Percentiles rank a stretch among this genome's conserved stretches.
phyloP scores from a whole-genome alignment of 2,797 vertebrate genomes.

The Xiphophorus birchmanni region DNA sequence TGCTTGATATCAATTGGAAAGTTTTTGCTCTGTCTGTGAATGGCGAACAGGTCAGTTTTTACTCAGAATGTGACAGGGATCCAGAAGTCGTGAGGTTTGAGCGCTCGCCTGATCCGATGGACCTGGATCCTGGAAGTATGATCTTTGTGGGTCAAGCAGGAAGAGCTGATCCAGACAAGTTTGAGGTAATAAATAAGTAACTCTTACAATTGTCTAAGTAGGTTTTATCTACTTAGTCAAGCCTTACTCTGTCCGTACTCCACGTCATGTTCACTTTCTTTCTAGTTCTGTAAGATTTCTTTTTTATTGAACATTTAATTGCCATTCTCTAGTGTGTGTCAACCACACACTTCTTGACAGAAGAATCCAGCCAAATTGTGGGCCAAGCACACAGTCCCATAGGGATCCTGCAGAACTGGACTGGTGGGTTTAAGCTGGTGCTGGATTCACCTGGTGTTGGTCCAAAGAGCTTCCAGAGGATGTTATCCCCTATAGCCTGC shows the following conservation, averaged over 20 bases:
- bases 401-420: no score
- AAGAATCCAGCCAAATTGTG: no score
- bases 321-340: no score
- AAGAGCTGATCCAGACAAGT: slow-evolving; percentile 85
- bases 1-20: slow-evolving; percentile 82
- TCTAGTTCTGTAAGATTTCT: no score
- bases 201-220: not conserved
- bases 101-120: slow-evolving; percentile 85
- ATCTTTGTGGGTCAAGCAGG: slow-evolving; percentile 94
- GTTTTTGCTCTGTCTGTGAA: slow-evolving; percentile 86
- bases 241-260: no score
- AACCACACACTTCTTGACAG: no score
- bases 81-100: slow-evolving; percentile 77
- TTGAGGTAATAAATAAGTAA: slow-evolving; percentile 80
- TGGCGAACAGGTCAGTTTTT: slow-evolving; percentile 83
- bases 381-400: no score
- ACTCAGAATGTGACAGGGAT: slow-evolving; percentile 82
- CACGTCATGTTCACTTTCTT: not conserved
- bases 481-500: no score
- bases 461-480: no score
- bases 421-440: no score
- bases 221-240: not conserved
- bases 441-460: no score
- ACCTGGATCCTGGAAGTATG: slow-evolving; percentile 81
- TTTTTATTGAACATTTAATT: no score